Evolutionary conservation across 2,113 vertebrate species (phyloP).

Genomic region (Perca flavescens): DNA sequence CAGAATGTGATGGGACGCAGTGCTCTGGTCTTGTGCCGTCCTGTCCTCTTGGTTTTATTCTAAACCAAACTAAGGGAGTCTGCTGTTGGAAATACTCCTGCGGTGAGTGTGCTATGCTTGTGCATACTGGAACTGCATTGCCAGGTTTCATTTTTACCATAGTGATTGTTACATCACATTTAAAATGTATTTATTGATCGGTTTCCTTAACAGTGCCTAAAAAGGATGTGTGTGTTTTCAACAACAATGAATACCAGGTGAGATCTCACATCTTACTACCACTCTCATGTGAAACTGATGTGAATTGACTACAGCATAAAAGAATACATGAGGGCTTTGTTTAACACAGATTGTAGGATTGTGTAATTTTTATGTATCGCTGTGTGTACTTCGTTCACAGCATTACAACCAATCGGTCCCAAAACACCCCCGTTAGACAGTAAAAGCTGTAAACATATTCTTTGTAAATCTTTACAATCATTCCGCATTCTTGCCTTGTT

Average conservation of each 20-base stretch:
- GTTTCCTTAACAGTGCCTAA: slow-evolving; percentile 68
- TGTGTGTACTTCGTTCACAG: no score
- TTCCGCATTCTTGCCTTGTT: no score
- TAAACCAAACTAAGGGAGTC: slow-evolving; percentile 10
- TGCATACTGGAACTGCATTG: neutral
- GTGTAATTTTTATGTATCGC: neutral
- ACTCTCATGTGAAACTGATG: neutral
- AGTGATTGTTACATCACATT: neutral
- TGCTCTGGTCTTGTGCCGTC: slow-evolving; percentile 14
- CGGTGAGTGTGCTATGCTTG: slow-evolving; percentile 53
- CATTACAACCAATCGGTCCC: no score
- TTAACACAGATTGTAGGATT: neutral
- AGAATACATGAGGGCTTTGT: neutral
- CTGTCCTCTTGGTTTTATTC: slow-evolving; percentile 55
- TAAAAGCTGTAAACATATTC: no score
- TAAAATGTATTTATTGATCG: neutral
- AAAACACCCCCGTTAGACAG: no score
- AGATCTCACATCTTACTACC: slow-evolving; percentile 35
- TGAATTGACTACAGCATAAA: neutral
- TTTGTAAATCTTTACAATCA: no score
- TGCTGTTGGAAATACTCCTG: slow-evolving; percentile 66
- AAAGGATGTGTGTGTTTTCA: slow-evolving; percentile 71
- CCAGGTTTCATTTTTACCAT: neutral
- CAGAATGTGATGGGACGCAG: slow-evolving; percentile 38
- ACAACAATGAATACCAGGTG: slow-evolving; percentile 77